Evolutionary conservation across 2,888 invertebrate genomes (phyloP).

Genomic region (Allacma fusca): DNA sequence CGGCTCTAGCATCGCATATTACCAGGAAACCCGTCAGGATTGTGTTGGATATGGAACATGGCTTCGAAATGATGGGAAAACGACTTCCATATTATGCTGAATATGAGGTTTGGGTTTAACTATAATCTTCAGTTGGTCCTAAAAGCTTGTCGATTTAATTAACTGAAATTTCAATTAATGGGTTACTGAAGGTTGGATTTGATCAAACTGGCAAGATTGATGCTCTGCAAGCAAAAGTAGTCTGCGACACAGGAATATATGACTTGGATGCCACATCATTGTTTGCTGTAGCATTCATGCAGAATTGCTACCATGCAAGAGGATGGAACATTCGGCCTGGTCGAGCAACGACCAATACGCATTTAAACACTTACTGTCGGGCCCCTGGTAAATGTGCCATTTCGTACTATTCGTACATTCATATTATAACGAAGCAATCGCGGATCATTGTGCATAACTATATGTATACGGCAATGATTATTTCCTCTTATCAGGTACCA

Average conservation of each 20-base stretch:
- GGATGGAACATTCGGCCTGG: conserved; percentile 64
- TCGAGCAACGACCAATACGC: conserved; percentile 64
- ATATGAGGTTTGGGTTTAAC: conserved; percentile 68
- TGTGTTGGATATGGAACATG: conserved; percentile 75
- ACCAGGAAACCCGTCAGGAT: conserved; percentile 76
- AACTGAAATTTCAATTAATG: no score
- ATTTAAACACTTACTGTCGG: conserved; percentile 64
- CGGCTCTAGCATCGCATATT: conserved; percentile 75
- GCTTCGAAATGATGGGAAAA: conserved; percentile 77
- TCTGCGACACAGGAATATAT: conserved; percentile 67
- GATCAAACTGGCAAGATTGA: conserved; percentile 72
- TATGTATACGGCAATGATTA: no score
- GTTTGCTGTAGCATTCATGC: conserved; percentile 65
- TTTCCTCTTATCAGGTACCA: no score
- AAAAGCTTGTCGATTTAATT: no score
- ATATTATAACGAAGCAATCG: no score
- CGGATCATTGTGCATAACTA: no score
- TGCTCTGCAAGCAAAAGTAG: conserved; percentile 69
- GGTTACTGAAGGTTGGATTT: conserved; percentile 51
- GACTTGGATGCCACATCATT: conserved; percentile 67
- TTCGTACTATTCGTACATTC: not conserved
- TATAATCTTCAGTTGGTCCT: no score
- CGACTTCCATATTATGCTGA: conserved; percentile 71
- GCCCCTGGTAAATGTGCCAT: conserved; percentile 61
- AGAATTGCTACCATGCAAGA: conserved; percentile 64